Evolutionary conservation across 1,140 invertebrate species (phyloP), one percentile per base, ranked within the genome.

Genomic region (Maconellicoccus hirsutus): DNA sequence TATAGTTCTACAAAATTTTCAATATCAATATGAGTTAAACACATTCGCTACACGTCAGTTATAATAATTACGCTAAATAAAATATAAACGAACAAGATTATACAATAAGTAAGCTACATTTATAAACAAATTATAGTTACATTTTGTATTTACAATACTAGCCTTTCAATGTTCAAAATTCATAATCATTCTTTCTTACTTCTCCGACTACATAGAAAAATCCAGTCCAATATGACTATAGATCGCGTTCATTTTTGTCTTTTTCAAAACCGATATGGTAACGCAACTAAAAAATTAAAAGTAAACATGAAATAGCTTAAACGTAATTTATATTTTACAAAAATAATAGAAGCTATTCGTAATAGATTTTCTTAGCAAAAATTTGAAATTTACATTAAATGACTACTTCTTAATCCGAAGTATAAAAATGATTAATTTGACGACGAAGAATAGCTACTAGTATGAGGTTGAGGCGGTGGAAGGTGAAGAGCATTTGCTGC

Each of bases 401-500:
- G n/a, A 52, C n/a, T 52, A 52, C 42, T 52, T 52, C 42, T 14
- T 16, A 16, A 52, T 52, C n/a, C 16, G 42, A 52, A 52, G 42
- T 52, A 52, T 19, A 16, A 52, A 52, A 52, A 29, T 4, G 33
- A 6, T 71, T 42, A 27, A 71, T 42, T 42, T 2, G 39, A 71
- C 38, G 39, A 71, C 14, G 22, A 59, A 4, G 33, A 71, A 61
- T 23, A 26, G 7, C 29, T 61, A 8, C 23, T 59, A n/a, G 16
- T 33, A 27, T 59, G 21, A 71, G 23, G 81, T 74, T 83, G 81
- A 77, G 83, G 82, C 75, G 80, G 80, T 73, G 79, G 77, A 76
- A 80, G 79, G 74, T 80, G 79, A 72, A 81, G 80, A 69, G 77
- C 79, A 76, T 79, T 84, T 70, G 84, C 85, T 38, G 84, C 83